Conservation (phyloP, 2,888 invertebrate genomes). For the Eupithecia subumbrata region DNA sequence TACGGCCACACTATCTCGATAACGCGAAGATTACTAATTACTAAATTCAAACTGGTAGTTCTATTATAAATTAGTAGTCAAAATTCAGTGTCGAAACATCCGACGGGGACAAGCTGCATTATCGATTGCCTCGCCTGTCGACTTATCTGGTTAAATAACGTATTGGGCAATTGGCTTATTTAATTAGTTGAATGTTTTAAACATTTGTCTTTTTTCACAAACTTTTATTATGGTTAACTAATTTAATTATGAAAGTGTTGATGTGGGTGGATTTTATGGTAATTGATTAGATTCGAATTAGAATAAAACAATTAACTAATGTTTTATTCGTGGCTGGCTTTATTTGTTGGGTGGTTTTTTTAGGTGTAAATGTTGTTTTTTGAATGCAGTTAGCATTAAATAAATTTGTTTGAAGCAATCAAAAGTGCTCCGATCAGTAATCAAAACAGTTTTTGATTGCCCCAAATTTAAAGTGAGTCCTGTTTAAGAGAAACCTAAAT, state of each 20-base stretch:
- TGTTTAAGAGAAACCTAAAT: conserved; percentile 71
- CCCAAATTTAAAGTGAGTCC: conserved; percentile 61
- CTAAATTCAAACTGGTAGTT: conserved; percentile 10
- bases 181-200: conserved; percentile 43
- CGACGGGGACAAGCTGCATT: conserved; percentile 66
- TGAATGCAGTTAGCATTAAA: background rate
- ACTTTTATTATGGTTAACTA: conserved; percentile 21
- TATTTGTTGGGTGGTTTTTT: background rate
- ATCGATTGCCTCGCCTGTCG: conserved; percentile 71
- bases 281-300: background rate
- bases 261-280: background rate
- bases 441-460: conserved; percentile 43
- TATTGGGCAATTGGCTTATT: conserved; percentile 68
- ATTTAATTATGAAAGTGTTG: conserved; percentile 26
- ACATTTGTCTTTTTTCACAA: conserved; percentile 28
- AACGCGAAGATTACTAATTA: too few species aligned
- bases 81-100: conserved; percentile 73
- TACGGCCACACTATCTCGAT: too few species aligned
- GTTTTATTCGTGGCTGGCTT: background rate
- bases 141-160: conserved; percentile 72
- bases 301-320: background rate
- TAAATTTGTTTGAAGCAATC: background rate
- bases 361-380: background rate
- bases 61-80: conserved; percentile 7
- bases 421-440: background rate